Evolutionary conservation across 2,888 invertebrate species (phyloP), one percentile per base, ranked within the genome.

Genomic region (Cistogaster globosa): DNA sequence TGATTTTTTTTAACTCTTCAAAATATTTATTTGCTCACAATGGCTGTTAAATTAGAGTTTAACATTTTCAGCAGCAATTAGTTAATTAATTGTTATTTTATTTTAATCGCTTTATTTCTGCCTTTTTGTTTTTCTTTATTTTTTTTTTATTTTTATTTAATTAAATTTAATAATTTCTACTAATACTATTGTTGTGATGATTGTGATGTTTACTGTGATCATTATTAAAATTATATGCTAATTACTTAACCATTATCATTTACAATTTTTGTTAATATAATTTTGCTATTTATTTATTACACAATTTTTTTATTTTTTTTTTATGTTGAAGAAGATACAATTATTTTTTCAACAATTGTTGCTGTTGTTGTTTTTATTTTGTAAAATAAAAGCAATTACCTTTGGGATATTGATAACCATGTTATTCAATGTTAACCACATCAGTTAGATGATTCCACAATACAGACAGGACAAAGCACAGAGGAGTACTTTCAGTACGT

Each of bases 171-270:
- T n/a, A n/a, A n/a, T n/a, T n/a, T n/a, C n/a, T n/a, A n/a, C n/a
- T n/a, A n/a, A n/a, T n/a, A n/a, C n/a, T n/a, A n/a, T n/a, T n/a
- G n/a, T n/a, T n/a, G n/a, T n/a, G 2, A 48, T 48, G 22, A 62
- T 62, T 38, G 32, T 62, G 32, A 22, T 16, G 14, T 48, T n/a
- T 16, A 36, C 60, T 36, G 32, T 63, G 51, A 18, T 69, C n/a
- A 32, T 53, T 60, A 68, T 14, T 18, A 22, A 53, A 83, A 77
- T 77, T 69, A 7, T 72, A 84, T 74, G 72, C 51, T 80, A 84
- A 80, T 84, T 80, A 80, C 62, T 76, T 76, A 51, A 76, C 67
- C 76, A 84, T 60, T 72, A 84, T 81, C 76, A 57, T 81, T 76
- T 62, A 81, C 68, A 62, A 57, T 57, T 62, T 71, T 65, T 62